Percentiles rank a stretch among this genome's conserved stretches.
Conservation (phyloP, 2,888 invertebrate species). For the Euproctis similis region DNA sequence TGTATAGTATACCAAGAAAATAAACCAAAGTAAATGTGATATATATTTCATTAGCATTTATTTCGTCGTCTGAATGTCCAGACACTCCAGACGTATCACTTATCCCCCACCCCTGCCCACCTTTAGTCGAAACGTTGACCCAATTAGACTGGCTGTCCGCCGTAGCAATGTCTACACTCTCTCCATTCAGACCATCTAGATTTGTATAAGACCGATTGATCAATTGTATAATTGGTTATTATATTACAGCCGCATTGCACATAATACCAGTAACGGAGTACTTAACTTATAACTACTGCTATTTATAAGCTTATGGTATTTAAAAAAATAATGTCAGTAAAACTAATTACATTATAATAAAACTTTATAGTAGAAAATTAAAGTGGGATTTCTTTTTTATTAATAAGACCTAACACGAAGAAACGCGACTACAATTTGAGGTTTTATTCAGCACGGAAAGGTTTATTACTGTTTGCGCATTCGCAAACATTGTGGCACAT, state of each 20-base stretch:
- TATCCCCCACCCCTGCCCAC: slow-evolving; percentile 71
- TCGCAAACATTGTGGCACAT: slow-evolving; percentile 60
- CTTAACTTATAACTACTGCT: too few species aligned
- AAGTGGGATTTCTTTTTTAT: too few species aligned
- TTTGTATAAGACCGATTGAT: slow-evolving; percentile 26
- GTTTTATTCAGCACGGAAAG: slow-evolving; percentile 41
- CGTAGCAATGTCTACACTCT: slow-evolving; percentile 47
- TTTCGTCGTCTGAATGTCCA: slow-evolving; percentile 66
- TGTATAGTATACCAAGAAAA: slow-evolving; percentile 38
- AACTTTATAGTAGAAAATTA: too few species aligned
- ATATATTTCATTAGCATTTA: slow-evolving; percentile 66
- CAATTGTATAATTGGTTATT: slow-evolving; percentile 8
- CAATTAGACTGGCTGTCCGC: slow-evolving; percentile 61
- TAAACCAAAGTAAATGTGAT: slow-evolving; percentile 60
- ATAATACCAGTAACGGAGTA: too few species aligned
- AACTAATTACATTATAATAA: too few species aligned
- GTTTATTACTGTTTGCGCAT: slow-evolving; percentile 38
- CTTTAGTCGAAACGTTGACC: slow-evolving; percentile 73
- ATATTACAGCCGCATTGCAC: too few species aligned
- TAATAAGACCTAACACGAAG: too few species aligned
- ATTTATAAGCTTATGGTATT: too few species aligned
- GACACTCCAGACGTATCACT: slow-evolving; percentile 65
- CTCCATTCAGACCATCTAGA: slow-evolving; percentile 45
- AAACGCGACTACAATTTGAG: slow-evolving; percentile 45
- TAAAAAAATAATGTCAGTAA: too few species aligned